Evolutionary conservation across 2,888 invertebrate species (phyloP).

Genomic region (Drosophila nigritarsus): DNA sequence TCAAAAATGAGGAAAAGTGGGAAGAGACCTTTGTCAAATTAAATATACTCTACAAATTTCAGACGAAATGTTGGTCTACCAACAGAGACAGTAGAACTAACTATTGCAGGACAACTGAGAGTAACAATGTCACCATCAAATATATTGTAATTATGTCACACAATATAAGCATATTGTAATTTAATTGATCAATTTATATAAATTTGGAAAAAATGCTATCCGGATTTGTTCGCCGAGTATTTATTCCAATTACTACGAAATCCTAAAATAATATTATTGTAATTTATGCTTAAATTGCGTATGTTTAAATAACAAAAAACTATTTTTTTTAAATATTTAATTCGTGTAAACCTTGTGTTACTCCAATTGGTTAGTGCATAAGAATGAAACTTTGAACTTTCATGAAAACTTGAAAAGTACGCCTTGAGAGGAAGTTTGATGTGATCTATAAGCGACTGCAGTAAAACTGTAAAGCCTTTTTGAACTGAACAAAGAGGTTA

Average conservation of each 20-base stretch:
- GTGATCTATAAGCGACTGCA: constrained; percentile 14
- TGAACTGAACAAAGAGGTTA: constrained; percentile 13
- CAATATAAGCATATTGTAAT: not conserved
- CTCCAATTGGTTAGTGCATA: not conserved
- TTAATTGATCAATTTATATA: not conserved
- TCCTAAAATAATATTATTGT: no score
- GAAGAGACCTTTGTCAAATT: not conserved
- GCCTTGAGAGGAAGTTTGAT: constrained; percentile 13
- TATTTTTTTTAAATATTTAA: not conserved
- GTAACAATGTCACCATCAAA: not conserved
- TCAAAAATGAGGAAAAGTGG: not conserved
- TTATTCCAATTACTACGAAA: not conserved
- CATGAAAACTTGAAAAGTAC: constrained; percentile 7
- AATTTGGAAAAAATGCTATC: not conserved
- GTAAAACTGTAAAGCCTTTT: not conserved
- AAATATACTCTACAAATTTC: constrained; percentile 4
- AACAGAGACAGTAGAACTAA: not conserved
- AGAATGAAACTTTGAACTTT: constrained; percentile 1
- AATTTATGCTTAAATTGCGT: no score
- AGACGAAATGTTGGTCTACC: not conserved
- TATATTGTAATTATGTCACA: not conserved
- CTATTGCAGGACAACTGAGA: not conserved
- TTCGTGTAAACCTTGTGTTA: not conserved
- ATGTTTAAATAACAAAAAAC: no score
- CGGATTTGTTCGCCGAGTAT: not conserved